Evolutionary conservation across 2,113 vertebrate genomes (phyloP), one percentile per base, ranked within the genome.

Genomic region (Acanthisitta chloris): DNA sequence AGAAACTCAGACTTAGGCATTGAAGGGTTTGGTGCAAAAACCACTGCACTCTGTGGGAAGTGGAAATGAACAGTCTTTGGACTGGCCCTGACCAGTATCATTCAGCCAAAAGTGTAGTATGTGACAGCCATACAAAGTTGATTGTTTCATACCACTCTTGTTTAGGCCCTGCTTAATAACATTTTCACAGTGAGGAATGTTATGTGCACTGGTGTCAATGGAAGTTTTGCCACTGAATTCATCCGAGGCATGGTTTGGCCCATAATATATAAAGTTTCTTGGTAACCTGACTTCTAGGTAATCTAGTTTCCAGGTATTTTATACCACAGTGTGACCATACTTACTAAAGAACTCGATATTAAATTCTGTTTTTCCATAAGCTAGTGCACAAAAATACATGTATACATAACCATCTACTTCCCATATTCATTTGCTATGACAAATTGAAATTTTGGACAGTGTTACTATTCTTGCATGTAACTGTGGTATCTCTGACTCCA

Each of bases 371-470:
- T 87, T 81, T 92, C 65, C 29, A 28, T 20, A 62, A 81, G 25
- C 6, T 45, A 54, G 51, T 45, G 20, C 6, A 64, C 34, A 81
- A 54, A 90, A 83, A 40, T 16, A 3, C 19, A 46, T 9, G 15
- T 14, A 33, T 48, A 17, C 1, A 0, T n/a, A 73, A 55, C 3
- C 1, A 0, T 40, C n/a, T 84, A 29, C 12, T 45, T 87, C 42
- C 8, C 4, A 8, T 45, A 79, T 5, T 26, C 23, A 33, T 26
- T 54, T 29, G 12, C 8, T 33, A 9, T 21, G 66, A 58, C 0
- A 62, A 73, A 58, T 0, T 10, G 24, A 67, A 67, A 52, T 71
- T 92, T 57, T 76, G 45, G 17, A 42, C 17, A 72, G 20, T 24
- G 14, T 33, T 46, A 43, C 7, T 66, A 26, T 61, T 55, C 36